Evolutionary conservation across 2,888 invertebrate genomes (phyloP).

Genomic region (Cosmia pyralina): DNA sequence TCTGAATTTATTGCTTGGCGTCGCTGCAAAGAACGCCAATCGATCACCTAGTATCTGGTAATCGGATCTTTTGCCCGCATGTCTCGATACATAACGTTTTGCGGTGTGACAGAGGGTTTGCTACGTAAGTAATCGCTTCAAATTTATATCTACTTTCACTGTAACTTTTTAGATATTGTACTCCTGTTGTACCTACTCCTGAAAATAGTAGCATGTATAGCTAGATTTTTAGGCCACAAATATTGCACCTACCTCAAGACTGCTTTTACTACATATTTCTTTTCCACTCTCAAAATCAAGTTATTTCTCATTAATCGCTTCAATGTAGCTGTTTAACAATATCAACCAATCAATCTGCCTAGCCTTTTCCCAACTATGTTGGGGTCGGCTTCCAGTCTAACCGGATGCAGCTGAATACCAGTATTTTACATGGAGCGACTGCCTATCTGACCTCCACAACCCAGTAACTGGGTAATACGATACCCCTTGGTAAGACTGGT

Average conservation of each 20-base stretch:
- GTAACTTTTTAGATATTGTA: constrained; percentile 21
- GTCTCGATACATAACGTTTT: constrained; percentile 67
- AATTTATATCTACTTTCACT: constrained; percentile 51
- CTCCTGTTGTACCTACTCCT: not conserved
- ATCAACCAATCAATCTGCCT: no score
- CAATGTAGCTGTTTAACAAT: not conserved
- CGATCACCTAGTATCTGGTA: constrained; percentile 70
- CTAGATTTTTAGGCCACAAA: not conserved
- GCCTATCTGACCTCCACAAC: no score
- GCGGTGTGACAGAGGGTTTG: constrained; percentile 61
- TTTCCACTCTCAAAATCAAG: not conserved
- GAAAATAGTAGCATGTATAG: not conserved
- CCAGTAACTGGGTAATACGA: no score
- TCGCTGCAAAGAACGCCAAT: constrained; percentile 63
- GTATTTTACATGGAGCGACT: no score
- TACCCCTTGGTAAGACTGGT: no score
- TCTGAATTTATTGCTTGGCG: constrained; percentile 66
- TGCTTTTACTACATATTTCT: not conserved
- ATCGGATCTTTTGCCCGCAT: constrained; percentile 73
- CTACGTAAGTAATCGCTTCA: constrained; percentile 60
- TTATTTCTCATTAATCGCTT: not conserved
- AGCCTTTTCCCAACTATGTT: no score
- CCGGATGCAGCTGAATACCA: no score
- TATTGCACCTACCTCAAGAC: not conserved
- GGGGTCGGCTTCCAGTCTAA: no score